These are phyloP conservation scores for Hemicordylus capensis DNA, from an alignment of 2,113 vertebrate genomes.

Conservation along the genomic window DNA sequence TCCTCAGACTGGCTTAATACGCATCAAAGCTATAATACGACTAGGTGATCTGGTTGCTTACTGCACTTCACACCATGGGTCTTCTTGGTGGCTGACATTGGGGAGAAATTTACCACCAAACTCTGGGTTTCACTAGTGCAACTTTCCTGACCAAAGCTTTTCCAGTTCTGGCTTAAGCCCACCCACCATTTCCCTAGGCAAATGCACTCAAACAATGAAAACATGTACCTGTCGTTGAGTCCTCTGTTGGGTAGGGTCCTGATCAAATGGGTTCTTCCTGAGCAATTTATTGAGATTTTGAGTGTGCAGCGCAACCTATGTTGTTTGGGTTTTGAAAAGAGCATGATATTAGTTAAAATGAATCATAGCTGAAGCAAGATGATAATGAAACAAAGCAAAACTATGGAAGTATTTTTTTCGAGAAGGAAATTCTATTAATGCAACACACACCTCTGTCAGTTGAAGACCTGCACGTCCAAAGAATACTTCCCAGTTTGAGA, in stretches of 20 bases:
- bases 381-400: background rate
- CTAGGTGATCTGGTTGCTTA: background rate
- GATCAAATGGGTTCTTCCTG: background rate
- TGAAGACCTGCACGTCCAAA: rapidly evolving
- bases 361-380: background rate
- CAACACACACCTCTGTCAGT: background rate
- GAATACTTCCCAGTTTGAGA: background rate
- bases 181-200: background rate
- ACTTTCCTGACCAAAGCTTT: background rate
- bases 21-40: background rate
- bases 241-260: background rate
- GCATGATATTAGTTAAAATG: background rate
- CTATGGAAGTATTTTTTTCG: too few species aligned
- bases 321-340: background rate
- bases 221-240: background rate
- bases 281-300: background rate
- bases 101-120: background rate
- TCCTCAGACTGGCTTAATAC: background rate
- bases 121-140: background rate
- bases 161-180: background rate
- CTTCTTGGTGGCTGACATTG: background rate
- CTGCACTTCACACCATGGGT: background rate
- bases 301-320: background rate
- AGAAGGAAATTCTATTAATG: background rate
- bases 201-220: background rate